Base-by-base conservation (phyloP, 2,888 invertebrate species). In the Clostera curtula region DNA sequence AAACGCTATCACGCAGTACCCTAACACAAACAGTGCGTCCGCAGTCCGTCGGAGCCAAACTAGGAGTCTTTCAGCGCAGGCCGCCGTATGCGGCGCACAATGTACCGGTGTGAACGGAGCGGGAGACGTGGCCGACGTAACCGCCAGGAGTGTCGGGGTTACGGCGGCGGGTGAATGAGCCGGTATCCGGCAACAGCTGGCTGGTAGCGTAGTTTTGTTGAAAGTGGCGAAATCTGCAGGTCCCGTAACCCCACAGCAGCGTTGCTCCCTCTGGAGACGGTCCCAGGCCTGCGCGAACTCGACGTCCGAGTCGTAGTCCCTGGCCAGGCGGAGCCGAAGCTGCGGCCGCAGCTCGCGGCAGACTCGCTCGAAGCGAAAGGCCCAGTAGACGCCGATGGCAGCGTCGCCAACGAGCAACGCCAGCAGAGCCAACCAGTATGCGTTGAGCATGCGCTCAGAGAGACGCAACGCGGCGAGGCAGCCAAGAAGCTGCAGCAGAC, bases 1-100 rank as follows among this genome's bases (percentile, higher is more conserved):
- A 83, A 95, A 95, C 55, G 94, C 92, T 55, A 95, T 91, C 40
- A 95, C 93, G 80, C 95, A 95, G 72, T 93, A 94, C 32, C 94
- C 94, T 50, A 93, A 73, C 33, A 93, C 89, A 62, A 92, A 93
- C 31, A 95, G 86, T 34, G 93, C 85, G 64, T 94, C 93, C 25
- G 93, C 93, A 21, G 92, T 92, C 61, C 90, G 87, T 46, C 90
- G 85, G 25, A 94, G 83, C 90, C 94, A 95, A 43, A 87, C 82
- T 31, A 90, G 82, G 36, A 95, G 80, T 36, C 88, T 84, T 45
- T 90, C 90, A 41, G 90, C 90, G 76, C 94, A 95, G 40, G 93
- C 92, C 26, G 80, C 72, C 3, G 77, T 72, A 39, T 85, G 82
- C 10, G 83, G 83, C 19, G 77, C 75, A 56, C 75, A 85, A 31